Conservation (phyloP, 2,888 invertebrate genomes). For the Halocaridina rubra region DNA sequence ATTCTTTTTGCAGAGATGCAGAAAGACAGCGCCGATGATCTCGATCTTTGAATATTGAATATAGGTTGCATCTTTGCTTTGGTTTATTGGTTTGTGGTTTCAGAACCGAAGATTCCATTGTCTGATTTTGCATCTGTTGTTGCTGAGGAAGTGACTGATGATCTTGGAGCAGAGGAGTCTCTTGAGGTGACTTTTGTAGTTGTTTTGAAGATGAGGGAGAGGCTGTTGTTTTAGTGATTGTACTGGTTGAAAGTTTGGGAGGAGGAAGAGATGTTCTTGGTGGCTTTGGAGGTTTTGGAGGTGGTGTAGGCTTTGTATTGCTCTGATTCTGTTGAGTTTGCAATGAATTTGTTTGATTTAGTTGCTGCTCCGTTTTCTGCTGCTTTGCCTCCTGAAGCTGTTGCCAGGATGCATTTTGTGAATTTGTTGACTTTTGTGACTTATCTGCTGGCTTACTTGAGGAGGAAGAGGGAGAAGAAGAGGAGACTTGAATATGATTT, state of each 20-base stretch:
- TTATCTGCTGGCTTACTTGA: slow-evolving; percentile 7
- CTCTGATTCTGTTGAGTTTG: neutral
- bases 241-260: neutral
- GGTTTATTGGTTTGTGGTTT: slow-evolving; percentile 64
- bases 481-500: neutral
- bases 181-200: neutral
- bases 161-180: neutral
- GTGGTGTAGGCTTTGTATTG: slow-evolving; percentile 26
- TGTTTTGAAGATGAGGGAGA: neutral
- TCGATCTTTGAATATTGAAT: slow-evolving; percentile 66
- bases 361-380: neutral
- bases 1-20: slow-evolving; percentile 66
- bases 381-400: neutral
- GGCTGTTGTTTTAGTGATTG: neutral
- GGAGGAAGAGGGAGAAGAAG: neutral
- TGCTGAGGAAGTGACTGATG: neutral
- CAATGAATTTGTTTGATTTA: neutral
- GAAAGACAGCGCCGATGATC: slow-evolving; percentile 66
- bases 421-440: neutral
- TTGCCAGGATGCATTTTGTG: neutral
- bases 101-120: neutral
- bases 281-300: slow-evolving; percentile 42
- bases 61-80: slow-evolving; percentile 66
- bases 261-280: slow-evolving; percentile 1
- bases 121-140: neutral